These are phyloP conservation scores for Oryzaephilus surinamensis DNA, from an alignment of 1,140 invertebrate species.

Conservation along the genomic window DNA sequence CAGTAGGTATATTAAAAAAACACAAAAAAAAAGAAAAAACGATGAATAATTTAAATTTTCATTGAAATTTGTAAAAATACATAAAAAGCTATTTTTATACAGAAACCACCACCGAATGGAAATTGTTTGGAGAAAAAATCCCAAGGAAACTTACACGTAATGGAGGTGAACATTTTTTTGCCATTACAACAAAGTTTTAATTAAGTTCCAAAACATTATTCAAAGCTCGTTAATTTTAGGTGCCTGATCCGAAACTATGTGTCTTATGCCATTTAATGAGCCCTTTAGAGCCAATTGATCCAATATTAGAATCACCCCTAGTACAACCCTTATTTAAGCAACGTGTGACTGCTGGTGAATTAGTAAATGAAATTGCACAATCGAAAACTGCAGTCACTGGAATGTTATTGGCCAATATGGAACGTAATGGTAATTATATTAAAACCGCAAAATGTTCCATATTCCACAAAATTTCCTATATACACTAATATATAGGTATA, in stretches of 20 bases:
- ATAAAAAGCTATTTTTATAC: neutral
- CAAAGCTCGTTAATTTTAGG: constrained; percentile 41
- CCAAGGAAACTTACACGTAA: constrained; percentile 20
- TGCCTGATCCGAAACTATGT: constrained; percentile 78
- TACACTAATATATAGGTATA: no score
- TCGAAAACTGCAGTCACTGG: constrained; percentile 62
- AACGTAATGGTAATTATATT: constrained; percentile 56
- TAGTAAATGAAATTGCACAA: constrained; percentile 61
- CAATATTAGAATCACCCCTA: constrained; percentile 69
- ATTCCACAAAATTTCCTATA: no score
- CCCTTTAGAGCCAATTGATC: constrained; percentile 69
- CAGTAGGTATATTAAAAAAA: constrained; percentile 54
- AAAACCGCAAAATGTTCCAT: neutral
- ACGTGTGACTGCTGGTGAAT: constrained; percentile 61
- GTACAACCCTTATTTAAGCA: constrained; percentile 66
- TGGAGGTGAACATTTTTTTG: constrained; percentile 23
- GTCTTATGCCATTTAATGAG: constrained; percentile 82
- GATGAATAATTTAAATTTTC: no score
- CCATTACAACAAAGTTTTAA: neutral
- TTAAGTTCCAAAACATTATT: neutral
- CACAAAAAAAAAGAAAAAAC: constrained; percentile 1
- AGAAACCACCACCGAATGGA: constrained; percentile 16
- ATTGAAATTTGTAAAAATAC: constrained; percentile 2
- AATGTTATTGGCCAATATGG: constrained; percentile 80
- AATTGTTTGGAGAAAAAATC: constrained; percentile 15